Evolutionary conservation across 2,888 invertebrate genomes (phyloP).

Genomic region (Tetramorium bicarinatum): DNA sequence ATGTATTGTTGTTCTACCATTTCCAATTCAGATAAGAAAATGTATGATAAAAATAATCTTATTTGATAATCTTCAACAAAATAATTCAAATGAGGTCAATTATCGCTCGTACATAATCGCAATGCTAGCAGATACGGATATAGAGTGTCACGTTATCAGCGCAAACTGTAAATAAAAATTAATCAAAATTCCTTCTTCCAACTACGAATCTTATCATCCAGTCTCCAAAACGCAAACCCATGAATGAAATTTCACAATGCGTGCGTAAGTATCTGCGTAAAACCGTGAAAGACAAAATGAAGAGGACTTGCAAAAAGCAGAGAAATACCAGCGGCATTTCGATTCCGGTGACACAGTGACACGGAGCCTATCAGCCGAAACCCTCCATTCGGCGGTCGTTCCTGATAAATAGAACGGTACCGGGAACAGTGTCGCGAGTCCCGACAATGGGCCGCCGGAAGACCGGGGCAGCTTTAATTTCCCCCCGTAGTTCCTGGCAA

Average conservation of each 20-base stretch:
- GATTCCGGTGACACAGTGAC: constrained; percentile 85
- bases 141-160: not conserved
- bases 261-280: not conserved
- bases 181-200: not conserved
- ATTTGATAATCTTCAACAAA: not conserved
- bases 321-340: constrained; percentile 69
- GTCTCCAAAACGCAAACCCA: not conserved
- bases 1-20: not conserved
- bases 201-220: not conserved
- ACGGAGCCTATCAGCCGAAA: constrained; percentile 78
- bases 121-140: not conserved
- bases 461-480: constrained; percentile 85
- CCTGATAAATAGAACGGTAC: constrained; percentile 83
- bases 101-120: not conserved
- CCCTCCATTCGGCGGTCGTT: constrained; percentile 76
- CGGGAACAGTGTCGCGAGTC: constrained; percentile 81
- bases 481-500: constrained; percentile 85
- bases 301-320: constrained; percentile 27
- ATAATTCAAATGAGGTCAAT: not conserved
- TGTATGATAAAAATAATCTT: constrained; percentile 5
- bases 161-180: constrained; percentile 10
- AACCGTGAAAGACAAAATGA: constrained; percentile 8
- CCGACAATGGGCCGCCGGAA: constrained; percentile 82
- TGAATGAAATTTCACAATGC: not conserved
- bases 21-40: constrained; percentile 17